Evolutionary conservation across 2,888 invertebrate genomes (phyloP).

Genomic region (Serrognathus titanus): DNA sequence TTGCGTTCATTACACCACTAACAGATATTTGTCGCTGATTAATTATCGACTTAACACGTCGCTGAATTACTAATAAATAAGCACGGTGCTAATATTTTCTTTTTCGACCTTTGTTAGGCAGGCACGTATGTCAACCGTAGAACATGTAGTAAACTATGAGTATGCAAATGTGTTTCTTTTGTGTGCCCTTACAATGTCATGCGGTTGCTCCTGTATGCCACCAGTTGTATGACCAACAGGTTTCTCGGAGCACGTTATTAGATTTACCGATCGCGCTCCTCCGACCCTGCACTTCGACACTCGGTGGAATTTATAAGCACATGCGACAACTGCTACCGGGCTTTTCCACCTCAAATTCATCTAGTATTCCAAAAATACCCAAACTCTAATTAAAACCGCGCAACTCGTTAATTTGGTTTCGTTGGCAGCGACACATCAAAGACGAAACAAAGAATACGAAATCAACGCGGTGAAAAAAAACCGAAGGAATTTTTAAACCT

Average conservation of each 20-base stretch:
- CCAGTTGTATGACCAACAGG: constrained; percentile 19
- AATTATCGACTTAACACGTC: too few relatives aligned
- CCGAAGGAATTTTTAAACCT: constrained; percentile 27
- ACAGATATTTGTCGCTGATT: too few relatives aligned
- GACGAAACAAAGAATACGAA: constrained; percentile 8
- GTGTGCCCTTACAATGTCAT: constrained; percentile 21
- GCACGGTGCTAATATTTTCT: too few relatives aligned
- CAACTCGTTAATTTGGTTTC: background rate
- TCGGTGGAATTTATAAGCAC: constrained; percentile 19
- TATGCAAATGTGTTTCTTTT: constrained; percentile 18
- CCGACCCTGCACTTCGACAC: constrained; percentile 20
- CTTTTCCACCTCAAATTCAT: too few relatives aligned
- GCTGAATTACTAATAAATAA: too few relatives aligned
- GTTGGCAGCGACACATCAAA: constrained; percentile 9
- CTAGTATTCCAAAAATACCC: too few relatives aligned
- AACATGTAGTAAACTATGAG: constrained; percentile 11
- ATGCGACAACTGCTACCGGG: background rate
- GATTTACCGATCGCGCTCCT: constrained; percentile 16
- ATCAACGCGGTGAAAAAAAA: constrained; percentile 9
- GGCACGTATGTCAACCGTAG: background rate
- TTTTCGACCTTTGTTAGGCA: too few relatives aligned
- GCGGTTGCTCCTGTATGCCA: constrained; percentile 19
- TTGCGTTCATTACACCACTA: too few relatives aligned
- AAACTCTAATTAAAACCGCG: too few relatives aligned
- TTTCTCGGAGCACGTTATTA: constrained; percentile 12